phyloP scores from a whole-genome alignment of 2,888 invertebrate species.

The Oasisia sp. region DNA sequence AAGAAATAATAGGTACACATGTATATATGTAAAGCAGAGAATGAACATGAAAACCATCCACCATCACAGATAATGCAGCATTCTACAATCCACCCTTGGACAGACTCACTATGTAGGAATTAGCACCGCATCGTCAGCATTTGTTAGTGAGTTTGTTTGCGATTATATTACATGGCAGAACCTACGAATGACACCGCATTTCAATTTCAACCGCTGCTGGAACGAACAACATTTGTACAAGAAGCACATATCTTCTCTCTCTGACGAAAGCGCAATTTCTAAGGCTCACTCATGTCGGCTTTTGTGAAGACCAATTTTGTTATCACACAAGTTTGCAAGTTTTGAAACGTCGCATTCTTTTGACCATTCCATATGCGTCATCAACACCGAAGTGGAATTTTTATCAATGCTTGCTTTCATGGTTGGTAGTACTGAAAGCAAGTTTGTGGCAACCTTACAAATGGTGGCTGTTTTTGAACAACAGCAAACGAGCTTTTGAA shows the following conservation, averaged over 20 bases:
- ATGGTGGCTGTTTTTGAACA: too few relatives aligned
- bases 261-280: too few relatives aligned
- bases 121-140: background rate
- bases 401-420: too few relatives aligned
- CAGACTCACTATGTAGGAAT: background rate
- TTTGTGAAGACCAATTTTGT: background rate
- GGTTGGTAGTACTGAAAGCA: too few relatives aligned
- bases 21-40: background rate
- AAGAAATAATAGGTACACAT: background rate
- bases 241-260: too few relatives aligned
- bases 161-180: background rate
- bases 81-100: background rate
- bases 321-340: too few relatives aligned
- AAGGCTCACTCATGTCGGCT: background rate
- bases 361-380: background rate
- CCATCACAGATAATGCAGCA: background rate
- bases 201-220: too few relatives aligned
- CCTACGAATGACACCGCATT: too few relatives aligned
- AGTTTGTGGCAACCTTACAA: too few relatives aligned
- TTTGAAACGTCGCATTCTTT: too few relatives aligned
- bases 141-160: constrained; percentile 12
- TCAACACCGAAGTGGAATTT: background rate
- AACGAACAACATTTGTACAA: too few relatives aligned
- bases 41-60: background rate
- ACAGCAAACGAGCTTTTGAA: too few relatives aligned